Percentiles rank a stretch among this genome's conserved stretches.
These are phyloP conservation scores for Ascaphus truei DNA, from an alignment of 2,113 vertebrate genomes.

Conservation along the genomic window DNA sequence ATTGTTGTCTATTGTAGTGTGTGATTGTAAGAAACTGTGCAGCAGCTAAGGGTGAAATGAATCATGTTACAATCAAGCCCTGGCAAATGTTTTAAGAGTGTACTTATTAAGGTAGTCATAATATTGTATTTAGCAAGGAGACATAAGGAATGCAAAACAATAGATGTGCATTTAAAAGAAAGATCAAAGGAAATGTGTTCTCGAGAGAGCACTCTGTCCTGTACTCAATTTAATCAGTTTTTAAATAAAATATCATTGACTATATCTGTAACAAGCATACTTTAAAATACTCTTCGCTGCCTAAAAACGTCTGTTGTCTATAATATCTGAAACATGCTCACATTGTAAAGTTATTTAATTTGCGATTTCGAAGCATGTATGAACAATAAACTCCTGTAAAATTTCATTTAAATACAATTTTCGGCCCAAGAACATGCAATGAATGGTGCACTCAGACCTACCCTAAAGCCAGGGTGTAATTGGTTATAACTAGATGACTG, in stretches of 20 bases:
- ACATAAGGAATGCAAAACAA: slow-evolving; percentile 35
- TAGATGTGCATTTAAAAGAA: slow-evolving; percentile 10
- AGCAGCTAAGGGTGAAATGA: background rate
- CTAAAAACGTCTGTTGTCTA: slow-evolving; percentile 6
- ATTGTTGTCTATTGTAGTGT: background rate
- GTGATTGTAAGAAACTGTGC: background rate
- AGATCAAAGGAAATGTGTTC: slow-evolving; percentile 25
- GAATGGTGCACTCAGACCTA: too few species aligned
- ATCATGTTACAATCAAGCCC: slow-evolving; percentile 6
- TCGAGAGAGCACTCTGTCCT: background rate
- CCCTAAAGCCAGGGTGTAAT: too few species aligned
- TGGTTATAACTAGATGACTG: too few species aligned
- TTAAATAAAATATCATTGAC: slow-evolving; percentile 26
- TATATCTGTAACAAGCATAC: background rate
- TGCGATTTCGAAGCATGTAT: background rate
- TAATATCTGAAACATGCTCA: background rate
- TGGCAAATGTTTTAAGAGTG: slow-evolving; percentile 12
- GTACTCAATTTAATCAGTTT: slow-evolving; percentile 15
- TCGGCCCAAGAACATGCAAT: too few species aligned
- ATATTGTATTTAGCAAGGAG: slow-evolving; percentile 30
- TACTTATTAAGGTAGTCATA: slow-evolving; percentile 28
- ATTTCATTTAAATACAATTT: too few species aligned
- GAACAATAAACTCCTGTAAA: too few species aligned
- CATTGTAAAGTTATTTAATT: background rate
- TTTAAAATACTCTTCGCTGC: background rate